Percentiles rank a stretch among this genome's conserved stretches.
These are phyloP conservation scores for Hyposmocoma kahamanoa DNA, from an alignment of 1,140 invertebrate species.

Conservation along the genomic window DNA sequence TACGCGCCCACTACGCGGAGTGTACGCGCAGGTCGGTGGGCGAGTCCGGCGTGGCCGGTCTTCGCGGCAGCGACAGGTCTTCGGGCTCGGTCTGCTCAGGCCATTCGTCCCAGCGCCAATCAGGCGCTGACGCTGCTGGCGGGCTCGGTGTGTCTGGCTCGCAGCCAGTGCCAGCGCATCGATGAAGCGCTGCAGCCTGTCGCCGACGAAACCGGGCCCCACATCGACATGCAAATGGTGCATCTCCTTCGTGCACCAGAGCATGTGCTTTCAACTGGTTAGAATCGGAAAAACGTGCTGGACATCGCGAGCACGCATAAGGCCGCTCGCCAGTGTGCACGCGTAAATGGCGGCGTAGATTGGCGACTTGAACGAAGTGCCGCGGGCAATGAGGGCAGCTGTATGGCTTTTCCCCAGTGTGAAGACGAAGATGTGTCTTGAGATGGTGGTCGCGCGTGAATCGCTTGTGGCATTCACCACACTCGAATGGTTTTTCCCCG, in stretches of 20 bases:
- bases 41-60: constrained; percentile 60
- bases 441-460: constrained; percentile 97
- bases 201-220: constrained; percentile 85
- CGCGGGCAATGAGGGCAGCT: constrained; percentile 93
- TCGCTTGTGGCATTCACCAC: constrained; percentile 93
- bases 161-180: constrained; percentile 76
- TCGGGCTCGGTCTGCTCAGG: constrained; percentile 93
- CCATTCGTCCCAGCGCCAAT: constrained; percentile 60
- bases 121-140: constrained; percentile 52
- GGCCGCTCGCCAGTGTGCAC: constrained; percentile 97
- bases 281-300: constrained; percentile 92
- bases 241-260: constrained; percentile 92
- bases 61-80: constrained; percentile 77
- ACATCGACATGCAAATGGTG: constrained; percentile 90
- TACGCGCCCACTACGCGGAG: constrained; percentile 48
- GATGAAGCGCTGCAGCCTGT: constrained; percentile 90
- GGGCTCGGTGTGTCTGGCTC: constrained; percentile 43
- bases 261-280: constrained; percentile 95
- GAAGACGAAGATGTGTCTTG: constrained; percentile 93
- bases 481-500: constrained; percentile 97
- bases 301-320: constrained; percentile 92
- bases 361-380: constrained; percentile 95
- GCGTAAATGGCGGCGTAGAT: constrained; percentile 92
- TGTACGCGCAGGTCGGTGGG: constrained; percentile 63
- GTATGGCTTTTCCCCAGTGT: constrained; percentile 95